Percentiles rank a stretch among this genome's conserved stretches.
phyloP scores from a whole-genome alignment of 2,888 invertebrate genomes.

The Ceramica pisi region DNA sequence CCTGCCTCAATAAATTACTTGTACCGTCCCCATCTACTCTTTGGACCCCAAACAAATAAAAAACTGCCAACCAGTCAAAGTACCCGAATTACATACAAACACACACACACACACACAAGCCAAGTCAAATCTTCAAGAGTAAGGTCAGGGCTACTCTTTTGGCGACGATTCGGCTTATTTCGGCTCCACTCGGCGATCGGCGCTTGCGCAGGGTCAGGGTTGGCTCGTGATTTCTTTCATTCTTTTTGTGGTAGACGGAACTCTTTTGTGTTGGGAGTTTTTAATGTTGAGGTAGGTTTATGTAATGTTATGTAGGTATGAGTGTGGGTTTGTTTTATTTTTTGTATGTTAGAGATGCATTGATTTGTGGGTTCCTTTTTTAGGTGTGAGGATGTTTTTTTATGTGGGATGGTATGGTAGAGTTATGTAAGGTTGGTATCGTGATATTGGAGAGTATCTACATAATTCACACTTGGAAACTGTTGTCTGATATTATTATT shows the following conservation, averaged over 20 bases:
- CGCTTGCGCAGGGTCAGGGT: slow-evolving; percentile 78
- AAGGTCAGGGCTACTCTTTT: slow-evolving; percentile 87
- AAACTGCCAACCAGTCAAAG: slow-evolving; percentile 71
- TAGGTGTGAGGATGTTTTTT: slow-evolving; percentile 15
- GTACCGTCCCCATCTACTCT: slow-evolving; percentile 67
- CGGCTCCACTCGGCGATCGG: slow-evolving; percentile 81
- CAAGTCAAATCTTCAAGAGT: slow-evolving; percentile 76
- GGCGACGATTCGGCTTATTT: slow-evolving; percentile 75
- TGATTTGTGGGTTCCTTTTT: slow-evolving; percentile 4
- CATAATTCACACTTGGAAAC: background rate
- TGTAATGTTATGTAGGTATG: slow-evolving; percentile 44
- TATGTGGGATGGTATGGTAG: background rate
- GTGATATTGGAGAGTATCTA: background rate
- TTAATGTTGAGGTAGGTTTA: slow-evolving; percentile 63
- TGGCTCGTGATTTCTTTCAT: slow-evolving; percentile 73
- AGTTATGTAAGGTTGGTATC: background rate
- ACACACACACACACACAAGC: slow-evolving; percentile 69
- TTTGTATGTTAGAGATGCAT: slow-evolving; percentile 18
- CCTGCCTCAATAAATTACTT: background rate
- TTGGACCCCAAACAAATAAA: slow-evolving; percentile 74
- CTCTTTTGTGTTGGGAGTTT: slow-evolving; percentile 60
- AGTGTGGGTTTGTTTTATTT: slow-evolving; percentile 8
- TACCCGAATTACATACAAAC: slow-evolving; percentile 86
- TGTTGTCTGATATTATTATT: no score
- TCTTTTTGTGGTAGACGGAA: slow-evolving; percentile 55